Percentiles rank a stretch among this genome's conserved stretches.
These are phyloP conservation scores for Cynodonichthys magdalenae DNA, from an alignment of 2,797 vertebrate genomes.

Conservation along the genomic window DNA sequence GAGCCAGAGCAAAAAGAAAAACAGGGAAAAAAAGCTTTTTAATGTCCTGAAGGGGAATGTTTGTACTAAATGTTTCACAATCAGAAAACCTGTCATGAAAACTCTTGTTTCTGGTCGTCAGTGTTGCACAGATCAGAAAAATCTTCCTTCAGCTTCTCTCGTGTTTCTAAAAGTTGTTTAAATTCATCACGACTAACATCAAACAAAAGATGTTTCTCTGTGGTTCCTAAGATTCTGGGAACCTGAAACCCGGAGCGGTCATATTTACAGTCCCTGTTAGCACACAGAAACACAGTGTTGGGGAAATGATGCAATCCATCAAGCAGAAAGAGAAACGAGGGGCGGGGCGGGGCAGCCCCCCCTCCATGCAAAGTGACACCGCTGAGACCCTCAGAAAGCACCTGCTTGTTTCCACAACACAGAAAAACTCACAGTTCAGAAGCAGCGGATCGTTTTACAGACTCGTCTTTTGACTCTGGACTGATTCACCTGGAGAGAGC, in stretches of 20 bases:
- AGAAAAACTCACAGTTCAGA: conserved; percentile 33
- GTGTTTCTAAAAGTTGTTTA: conserved; percentile 44
- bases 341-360: conserved; percentile 49
- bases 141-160: no score
- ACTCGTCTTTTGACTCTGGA: conserved; percentile 13
- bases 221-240: conserved; percentile 47
- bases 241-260: conserved; percentile 59
- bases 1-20: conserved; percentile 38
- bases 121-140: no score
- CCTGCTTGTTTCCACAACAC: conserved; percentile 71
- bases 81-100: no score
- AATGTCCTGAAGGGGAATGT: not conserved
- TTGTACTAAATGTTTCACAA: not conserved
- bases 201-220: conserved; percentile 10
- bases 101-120: no score
- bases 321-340: conserved; percentile 49
- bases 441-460: conserved; percentile 24
- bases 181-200: conserved; percentile 48
- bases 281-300: conserved; percentile 49
- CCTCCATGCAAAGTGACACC: conserved; percentile 67
- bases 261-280: conserved; percentile 67
- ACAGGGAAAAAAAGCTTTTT: conserved; percentile 18
- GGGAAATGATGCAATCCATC: conserved; percentile 68
- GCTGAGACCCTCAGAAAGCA: conserved; percentile 43
- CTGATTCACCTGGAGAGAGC: conserved; percentile 6